phyloP scores from a whole-genome alignment of 2,113 vertebrate species.

The Mesitornis unicolor region DNA sequence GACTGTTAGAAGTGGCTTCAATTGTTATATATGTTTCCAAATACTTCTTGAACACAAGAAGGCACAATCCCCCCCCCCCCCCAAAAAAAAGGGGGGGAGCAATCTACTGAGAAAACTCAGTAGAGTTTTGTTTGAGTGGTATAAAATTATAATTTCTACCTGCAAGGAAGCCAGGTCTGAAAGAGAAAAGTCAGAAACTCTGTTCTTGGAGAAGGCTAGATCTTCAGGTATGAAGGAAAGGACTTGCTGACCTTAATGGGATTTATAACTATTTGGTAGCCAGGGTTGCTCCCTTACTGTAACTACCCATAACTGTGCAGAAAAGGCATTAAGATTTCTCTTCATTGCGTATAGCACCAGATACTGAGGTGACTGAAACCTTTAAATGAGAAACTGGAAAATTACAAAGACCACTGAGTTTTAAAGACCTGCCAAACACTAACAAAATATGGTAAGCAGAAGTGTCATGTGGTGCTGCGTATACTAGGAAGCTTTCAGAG shows the following conservation, averaged over 20 bases:
- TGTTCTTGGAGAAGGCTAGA: neutral
- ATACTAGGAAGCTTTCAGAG: neutral
- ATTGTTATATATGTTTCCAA: neutral
- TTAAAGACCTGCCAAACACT: neutral
- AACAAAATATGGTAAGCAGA: neutral
- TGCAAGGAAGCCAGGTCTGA: neutral
- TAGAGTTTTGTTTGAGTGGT: neutral
- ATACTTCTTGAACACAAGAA: neutral
- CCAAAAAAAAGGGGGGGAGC: fast-evolving
- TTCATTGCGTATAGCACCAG: neutral
- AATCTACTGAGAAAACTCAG: neutral
- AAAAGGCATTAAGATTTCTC: neutral
- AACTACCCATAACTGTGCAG: neutral
- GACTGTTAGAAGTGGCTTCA: neutral
- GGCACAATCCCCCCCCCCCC: neutral
- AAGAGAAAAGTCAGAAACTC: neutral
- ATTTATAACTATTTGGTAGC: neutral
- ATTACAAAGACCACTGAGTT: neutral
- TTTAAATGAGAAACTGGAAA: neutral
- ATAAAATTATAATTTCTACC: neutral
- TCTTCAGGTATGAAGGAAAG: neutral
- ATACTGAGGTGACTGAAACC: neutral
- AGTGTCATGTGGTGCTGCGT: neutral
- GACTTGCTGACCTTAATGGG: neutral
- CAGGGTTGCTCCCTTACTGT: neutral